Conservation (phyloP, 1,140 invertebrate genomes). For the Drosophila funebris region DNA sequence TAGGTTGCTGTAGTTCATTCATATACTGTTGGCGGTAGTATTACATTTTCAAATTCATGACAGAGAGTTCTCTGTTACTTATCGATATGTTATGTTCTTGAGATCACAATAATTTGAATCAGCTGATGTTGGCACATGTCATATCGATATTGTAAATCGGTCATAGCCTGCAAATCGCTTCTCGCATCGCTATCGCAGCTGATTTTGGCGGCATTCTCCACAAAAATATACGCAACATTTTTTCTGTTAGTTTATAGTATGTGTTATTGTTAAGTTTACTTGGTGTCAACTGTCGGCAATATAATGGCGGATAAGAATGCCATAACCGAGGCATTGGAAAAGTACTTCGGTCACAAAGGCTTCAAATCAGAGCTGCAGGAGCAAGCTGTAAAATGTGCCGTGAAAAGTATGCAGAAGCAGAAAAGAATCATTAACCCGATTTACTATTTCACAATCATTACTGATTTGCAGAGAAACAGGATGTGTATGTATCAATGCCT, state of each 20-base stretch:
- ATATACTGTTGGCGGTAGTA: not conserved
- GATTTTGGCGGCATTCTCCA: slow-evolving; percentile 49
- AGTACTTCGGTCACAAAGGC: slow-evolving; percentile 66
- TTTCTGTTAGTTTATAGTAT: slow-evolving; percentile 10
- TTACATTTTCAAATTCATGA: not conserved
- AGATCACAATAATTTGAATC: no score
- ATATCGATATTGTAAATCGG: not conserved
- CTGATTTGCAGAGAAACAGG: slow-evolving; percentile 87
- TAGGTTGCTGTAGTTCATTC: not conserved
- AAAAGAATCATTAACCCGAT: not conserved
- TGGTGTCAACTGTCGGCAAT: not conserved
- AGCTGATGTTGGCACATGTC: not conserved
- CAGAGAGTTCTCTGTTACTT: not conserved
- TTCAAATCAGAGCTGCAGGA: slow-evolving; percentile 79
- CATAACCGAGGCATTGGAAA: slow-evolving; percentile 52
- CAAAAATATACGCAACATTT: slow-evolving; percentile 38
- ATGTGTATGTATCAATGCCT: slow-evolving; percentile 95
- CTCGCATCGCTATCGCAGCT: slow-evolving; percentile 29
- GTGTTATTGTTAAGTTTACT: slow-evolving; percentile 20
- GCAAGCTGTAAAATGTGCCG: slow-evolving; percentile 64
- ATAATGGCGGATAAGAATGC: slow-evolving; percentile 43
- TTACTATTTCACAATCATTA: not conserved
- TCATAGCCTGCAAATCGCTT: slow-evolving; percentile 8
- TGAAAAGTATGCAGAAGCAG: slow-evolving; percentile 68
- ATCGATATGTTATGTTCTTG: not conserved